Base-by-base conservation (phyloP, 2,888 invertebrate species). In the Tribolium freemani region DNA sequence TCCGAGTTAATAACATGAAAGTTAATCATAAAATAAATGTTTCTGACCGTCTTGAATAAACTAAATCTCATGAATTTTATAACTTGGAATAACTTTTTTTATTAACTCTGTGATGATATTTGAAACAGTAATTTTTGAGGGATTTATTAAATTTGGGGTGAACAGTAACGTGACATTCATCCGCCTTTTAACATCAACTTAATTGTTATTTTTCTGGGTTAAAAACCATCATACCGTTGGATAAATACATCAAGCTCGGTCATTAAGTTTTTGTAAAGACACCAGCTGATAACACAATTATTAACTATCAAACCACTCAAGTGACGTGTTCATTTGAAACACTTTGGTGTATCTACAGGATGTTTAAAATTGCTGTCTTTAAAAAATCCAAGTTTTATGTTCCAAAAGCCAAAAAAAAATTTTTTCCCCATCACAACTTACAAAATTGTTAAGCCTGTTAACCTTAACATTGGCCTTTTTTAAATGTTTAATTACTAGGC, bases 211-310 rank as follows among this genome's bases (percentile, higher is more conserved):
- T n/a, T 31, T 31, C 31, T 38, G n/a, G 38, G 38, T 38, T 38
- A 38, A 38, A 38, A 38, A 6, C 38, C n/a, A 38, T n/a, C 31
- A 38, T 9, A 38, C 31, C 5, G 9, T 38, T 3, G 31, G 31
- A 9, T 38, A 38, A 38, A 38, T 38, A 38, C 31, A 38, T 38
- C 38, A 38, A 38, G 38, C n/a, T 38, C 3, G 8, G 44, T 45
- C 44, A 58, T 58, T 44, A 20, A 44, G 9, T 45, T 45, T 51
- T 58, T 58, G 21, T 30, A 44, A 44, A 58, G 44, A 16, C 20
- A 58, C 9, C n/a, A 58, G 38, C 30, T 10, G 58, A 58, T 58
- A 58, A 58, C 45, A 10, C 31, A 56, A 58, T 58, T 58, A 58
- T 58, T 44, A 57, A 11, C 8, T 57, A 26, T 38, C 48, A 38